Conservation (phyloP, 2,113 vertebrate genomes). For the Poecilia latipinna region DNA sequence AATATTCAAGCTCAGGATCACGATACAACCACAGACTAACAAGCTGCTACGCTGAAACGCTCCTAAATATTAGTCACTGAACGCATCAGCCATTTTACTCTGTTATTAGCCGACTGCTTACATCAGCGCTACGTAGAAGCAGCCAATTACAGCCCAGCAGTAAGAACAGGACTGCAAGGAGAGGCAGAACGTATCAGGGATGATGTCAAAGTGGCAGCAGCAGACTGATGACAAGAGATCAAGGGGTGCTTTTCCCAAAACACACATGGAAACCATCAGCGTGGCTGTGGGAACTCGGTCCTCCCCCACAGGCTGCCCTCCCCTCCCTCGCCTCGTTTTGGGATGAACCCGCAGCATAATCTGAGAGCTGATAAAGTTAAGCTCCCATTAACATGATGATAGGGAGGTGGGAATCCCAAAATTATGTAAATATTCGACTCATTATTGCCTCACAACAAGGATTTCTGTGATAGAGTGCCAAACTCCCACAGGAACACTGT, state of each 20-base stretch:
- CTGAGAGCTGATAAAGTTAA: conserved; percentile 61
- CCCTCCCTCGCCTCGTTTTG: conserved; percentile 46
- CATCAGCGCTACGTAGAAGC: conserved; percentile 43
- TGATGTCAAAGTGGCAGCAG: conserved; percentile 58
- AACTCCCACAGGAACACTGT: conserved; percentile 44
- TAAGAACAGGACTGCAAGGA: conserved; percentile 43
- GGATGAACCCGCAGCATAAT: conserved; percentile 63
- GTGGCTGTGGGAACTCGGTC: conserved; percentile 71
- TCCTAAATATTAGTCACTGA: conserved; percentile 40
- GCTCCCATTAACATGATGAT: conserved; percentile 54
- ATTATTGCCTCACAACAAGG: conserved; percentile 50
- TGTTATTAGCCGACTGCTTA: conserved; percentile 49
- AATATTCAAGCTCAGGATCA: background rate
- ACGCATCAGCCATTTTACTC: conserved; percentile 39
- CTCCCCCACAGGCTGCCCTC: conserved; percentile 63
- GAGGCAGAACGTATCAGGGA: conserved; percentile 30
- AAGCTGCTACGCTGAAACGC: conserved; percentile 32
- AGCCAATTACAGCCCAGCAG: conserved; percentile 46
- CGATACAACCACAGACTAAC: background rate
- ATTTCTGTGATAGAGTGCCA: conserved; percentile 26
- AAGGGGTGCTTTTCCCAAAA: conserved; percentile 60
- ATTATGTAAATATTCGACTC: conserved; percentile 59
- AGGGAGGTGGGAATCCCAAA: conserved; percentile 39
- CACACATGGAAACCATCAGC: conserved; percentile 81
- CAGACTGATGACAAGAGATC: conserved; percentile 63